Evolutionary conservation across 2,797 vertebrate genomes (phyloP), one percentile per base, ranked within the genome.

Genomic region (Iguana delicatissima): DNA sequence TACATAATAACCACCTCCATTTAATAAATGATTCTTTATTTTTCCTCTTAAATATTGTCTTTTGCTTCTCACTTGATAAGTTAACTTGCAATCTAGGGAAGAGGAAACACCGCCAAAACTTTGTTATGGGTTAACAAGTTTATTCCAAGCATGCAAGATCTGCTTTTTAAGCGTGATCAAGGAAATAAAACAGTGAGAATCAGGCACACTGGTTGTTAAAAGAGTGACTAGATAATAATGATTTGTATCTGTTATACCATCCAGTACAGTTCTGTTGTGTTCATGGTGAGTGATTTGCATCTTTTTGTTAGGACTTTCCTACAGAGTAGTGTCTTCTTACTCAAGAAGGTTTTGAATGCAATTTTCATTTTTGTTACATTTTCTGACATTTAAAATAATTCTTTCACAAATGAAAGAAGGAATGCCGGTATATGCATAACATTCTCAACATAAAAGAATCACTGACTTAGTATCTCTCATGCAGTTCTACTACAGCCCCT

Each of bases 331-430:
- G 46, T 46, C 67, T n/a, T 35, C 46, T 55, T 46, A 26, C 46
- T 67, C 16, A 42, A 12, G n/a, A 82, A 90, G 73, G 80, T 5
- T 87, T 55, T 16, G 6, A 79, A 72, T 55, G 64, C 55, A 64
- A 86, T 82, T 83, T 87, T n/a, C 46, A 85, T 87, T 87, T 85
- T 83, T 62, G 72, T 24, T 62, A n/a, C 35, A 80, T 87, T 90
- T 90, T 87, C 69, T 84, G 85, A 83, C 80, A 87, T 52, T 91
- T 87, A 87, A 82, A 77, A 72, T 83, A 91, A 84, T 77, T 83
- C n/a, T 64, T 85, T 16, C 67, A 72, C 29, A 72, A 50, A 72
- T 52, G 29, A 69, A 72, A 85, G 26, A 50, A 38, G 57, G 13
- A 7, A 10, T 16, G 52, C 9, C 20, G 32, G 24, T 6, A 18